Conservation (phyloP, 2,888 invertebrate species). For the Eubasilissa splendida region DNA sequence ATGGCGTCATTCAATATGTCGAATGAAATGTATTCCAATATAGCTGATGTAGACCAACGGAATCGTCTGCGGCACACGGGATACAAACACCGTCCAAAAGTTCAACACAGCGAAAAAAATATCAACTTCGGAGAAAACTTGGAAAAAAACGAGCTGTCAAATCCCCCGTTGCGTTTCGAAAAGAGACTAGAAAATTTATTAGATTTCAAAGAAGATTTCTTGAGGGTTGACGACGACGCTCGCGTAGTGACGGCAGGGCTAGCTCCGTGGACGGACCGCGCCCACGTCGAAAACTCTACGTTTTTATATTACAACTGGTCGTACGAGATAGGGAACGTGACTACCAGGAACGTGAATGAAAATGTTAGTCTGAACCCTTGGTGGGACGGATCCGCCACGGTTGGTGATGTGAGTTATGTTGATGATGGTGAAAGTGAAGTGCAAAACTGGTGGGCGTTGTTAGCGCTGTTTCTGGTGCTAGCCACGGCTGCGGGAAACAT, state of each 20-base stretch:
- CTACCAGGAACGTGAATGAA: conserved; percentile 4
- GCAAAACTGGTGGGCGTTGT: conserved; percentile 87
- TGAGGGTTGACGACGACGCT: not conserved
- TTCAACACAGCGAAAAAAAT: conserved; percentile 6
- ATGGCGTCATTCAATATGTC: conserved; percentile 20
- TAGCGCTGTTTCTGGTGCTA: conserved; percentile 83
- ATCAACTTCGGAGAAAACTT: not conserved
- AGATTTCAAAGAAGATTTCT: conserved; percentile 12
- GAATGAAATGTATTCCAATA: conserved; percentile 17
- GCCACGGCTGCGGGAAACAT: conserved; percentile 94
- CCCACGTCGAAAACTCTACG: conserved; percentile 32
- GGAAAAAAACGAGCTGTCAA: not conserved
- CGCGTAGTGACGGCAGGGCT: not conserved
- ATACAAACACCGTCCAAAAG: conserved; percentile 11
- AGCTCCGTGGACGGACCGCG: not conserved
- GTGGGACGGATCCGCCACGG: conserved; percentile 14
- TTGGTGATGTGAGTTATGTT: conserved; percentile 7
- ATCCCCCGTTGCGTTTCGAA: not conserved
- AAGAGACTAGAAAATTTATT: not conserved
- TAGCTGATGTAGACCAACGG: conserved; percentile 15
- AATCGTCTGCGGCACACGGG: conserved; percentile 20
- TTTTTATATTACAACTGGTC: conserved; percentile 47
- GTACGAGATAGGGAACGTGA: conserved; percentile 40
- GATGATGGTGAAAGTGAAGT: conserved; percentile 61
- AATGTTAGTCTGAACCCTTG: conserved; percentile 6